These are phyloP conservation scores for Lepidocolaptes lacrymiger DNA, from an alignment of 2,797 vertebrate species.

Conservation along the genomic window DNA sequence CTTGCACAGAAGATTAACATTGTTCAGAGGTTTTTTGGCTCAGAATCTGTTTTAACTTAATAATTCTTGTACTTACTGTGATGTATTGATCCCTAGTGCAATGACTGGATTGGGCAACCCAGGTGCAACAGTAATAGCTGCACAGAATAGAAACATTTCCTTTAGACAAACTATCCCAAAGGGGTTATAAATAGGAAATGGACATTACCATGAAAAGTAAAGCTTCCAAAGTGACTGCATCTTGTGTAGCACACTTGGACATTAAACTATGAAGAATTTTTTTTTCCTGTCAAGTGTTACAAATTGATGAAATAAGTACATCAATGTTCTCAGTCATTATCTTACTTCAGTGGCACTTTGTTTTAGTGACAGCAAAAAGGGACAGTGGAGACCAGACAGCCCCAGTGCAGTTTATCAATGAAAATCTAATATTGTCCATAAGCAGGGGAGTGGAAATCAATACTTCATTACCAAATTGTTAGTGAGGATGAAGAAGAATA, in stretches of 20 bases:
- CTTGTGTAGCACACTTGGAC: slow-evolving; percentile 91
- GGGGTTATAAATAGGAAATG: slow-evolving; percentile 94
- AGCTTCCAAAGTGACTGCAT: slow-evolving; percentile 87
- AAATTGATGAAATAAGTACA: slow-evolving; percentile 96
- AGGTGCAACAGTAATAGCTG: slow-evolving; percentile 97
- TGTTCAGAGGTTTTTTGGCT: slow-evolving; percentile 82
- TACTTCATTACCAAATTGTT: slow-evolving; percentile 99
- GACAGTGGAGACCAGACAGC: slow-evolving; percentile 86
- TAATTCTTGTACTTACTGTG: slow-evolving; percentile 84
- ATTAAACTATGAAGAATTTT: slow-evolving; percentile 91
- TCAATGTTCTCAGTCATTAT: slow-evolving; percentile 95
- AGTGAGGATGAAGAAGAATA: slow-evolving; percentile 96
- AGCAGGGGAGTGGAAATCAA: slow-evolving; percentile 99
- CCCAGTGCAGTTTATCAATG: slow-evolving; percentile 97
- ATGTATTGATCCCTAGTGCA: slow-evolving; percentile 93
- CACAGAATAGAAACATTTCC: slow-evolving; percentile 98
- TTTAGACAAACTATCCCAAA: slow-evolving; percentile 95
- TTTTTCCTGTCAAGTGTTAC: slow-evolving; percentile 94
- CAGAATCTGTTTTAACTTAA: slow-evolving; percentile 80
- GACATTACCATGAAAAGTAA: slow-evolving; percentile 89
- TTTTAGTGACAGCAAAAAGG: slow-evolving; percentile 92
- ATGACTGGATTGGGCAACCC: slow-evolving; percentile 89
- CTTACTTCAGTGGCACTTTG: slow-evolving; percentile 94
- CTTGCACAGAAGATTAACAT: slow-evolving; percentile 81
- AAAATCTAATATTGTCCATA: slow-evolving; percentile 98